Evolutionary conservation across 2,888 invertebrate species (phyloP).

Genomic region (Cephus pygmeus): DNA sequence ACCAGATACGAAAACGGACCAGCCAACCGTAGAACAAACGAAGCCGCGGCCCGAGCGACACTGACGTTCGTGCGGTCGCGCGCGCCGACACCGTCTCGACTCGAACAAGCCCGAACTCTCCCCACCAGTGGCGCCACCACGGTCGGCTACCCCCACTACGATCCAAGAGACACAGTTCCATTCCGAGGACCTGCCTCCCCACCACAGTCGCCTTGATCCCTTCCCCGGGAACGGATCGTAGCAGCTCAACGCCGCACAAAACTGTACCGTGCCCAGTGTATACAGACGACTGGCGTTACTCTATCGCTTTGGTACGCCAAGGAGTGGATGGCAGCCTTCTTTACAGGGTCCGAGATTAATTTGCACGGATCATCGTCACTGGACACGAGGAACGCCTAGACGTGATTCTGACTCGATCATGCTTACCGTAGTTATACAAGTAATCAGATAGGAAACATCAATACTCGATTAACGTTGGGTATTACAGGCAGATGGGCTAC

Average conservation of each 20-base stretch:
- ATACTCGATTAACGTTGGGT: neutral
- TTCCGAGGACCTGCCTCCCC: constrained; percentile 10
- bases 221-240: constrained; percentile 3
- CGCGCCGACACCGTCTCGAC: constrained; percentile 55
- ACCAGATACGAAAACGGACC: constrained; percentile 3
- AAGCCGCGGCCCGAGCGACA: constrained; percentile 59
- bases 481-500: neutral
- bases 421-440: neutral
- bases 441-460: neutral
- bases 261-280: neutral
- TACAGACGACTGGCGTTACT: neutral
- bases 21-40: constrained; percentile 25
- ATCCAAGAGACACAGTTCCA: neutral
- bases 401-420: neutral
- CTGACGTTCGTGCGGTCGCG: constrained; percentile 52
- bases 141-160: constrained; percentile 19
- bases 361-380: neutral
- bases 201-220: constrained; percentile 28
- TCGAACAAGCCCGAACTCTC: constrained; percentile 32
- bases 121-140: constrained; percentile 27
- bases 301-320: neutral
- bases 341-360: neutral
- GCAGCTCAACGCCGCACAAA: neutral
- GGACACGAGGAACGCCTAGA: neutral
- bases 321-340: neutral